Conservation (phyloP, 2,797 vertebrate genomes). For the Premnoplex brunnescens region DNA sequence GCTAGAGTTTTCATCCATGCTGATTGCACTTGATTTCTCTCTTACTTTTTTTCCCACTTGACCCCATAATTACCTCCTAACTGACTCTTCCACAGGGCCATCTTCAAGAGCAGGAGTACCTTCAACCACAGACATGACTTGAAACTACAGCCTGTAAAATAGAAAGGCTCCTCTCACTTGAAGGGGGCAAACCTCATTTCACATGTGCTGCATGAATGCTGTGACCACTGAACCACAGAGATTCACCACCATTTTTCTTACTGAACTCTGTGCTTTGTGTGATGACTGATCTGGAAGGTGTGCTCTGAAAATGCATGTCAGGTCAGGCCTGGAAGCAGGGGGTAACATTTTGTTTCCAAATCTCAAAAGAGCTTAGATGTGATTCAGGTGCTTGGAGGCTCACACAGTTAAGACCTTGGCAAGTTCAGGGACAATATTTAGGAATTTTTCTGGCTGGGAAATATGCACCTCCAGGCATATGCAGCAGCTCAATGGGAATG, state of each 20-base stretch:
- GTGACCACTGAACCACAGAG: neutral
- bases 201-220: neutral
- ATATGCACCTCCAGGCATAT: neutral
- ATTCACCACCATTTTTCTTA: neutral
- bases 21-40: neutral
- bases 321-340: conserved; percentile 25
- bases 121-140: neutral
- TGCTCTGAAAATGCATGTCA: conserved; percentile 30
- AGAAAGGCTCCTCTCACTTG: neutral
- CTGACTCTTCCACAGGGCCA: neutral
- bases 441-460: conserved; percentile 65
- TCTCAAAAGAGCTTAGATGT: conserved; percentile 33
- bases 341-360: conserved; percentile 32
- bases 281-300: neutral
- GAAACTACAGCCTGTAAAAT: neutral
- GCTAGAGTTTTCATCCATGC: neutral
- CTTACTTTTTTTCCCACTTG: neutral
- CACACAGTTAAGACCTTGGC: conserved; percentile 42
- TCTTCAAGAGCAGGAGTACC: neutral
- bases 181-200: neutral
- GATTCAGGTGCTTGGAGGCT: conserved; percentile 46
- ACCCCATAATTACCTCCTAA: neutral
- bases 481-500: conserved; percentile 15
- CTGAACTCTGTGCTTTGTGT: neutral
- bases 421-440: conserved; percentile 32